Conservation (phyloP, 2,888 invertebrate genomes). For the Apocheima hispidaria region DNA sequence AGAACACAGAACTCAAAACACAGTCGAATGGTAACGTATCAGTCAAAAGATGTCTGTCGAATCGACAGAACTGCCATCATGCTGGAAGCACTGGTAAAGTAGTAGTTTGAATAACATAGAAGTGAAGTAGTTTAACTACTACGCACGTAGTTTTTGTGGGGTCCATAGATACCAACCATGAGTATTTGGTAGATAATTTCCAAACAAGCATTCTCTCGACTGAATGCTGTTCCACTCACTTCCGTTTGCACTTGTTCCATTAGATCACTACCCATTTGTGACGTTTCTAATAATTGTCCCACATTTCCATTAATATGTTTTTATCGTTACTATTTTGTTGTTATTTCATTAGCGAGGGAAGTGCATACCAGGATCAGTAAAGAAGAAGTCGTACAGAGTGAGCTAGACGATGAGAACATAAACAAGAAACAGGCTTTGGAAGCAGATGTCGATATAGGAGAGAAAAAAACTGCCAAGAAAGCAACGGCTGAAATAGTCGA, state of each 20-base stretch:
- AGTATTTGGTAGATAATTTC: constrained; percentile 62
- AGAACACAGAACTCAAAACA: constrained; percentile 37
- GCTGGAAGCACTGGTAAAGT: constrained; percentile 65
- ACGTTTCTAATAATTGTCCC: constrained; percentile 63
- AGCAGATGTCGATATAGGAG: constrained; percentile 52
- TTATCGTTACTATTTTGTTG: constrained; percentile 46
- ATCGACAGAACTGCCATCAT: constrained; percentile 48
- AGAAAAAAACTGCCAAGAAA: constrained; percentile 59
- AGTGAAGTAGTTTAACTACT: constrained; percentile 62
- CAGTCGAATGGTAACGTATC: constrained; percentile 56
- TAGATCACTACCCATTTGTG: constrained; percentile 61
- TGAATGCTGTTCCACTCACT: constrained; percentile 64
- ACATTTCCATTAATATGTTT: constrained; percentile 51
- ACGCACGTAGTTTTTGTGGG: constrained; percentile 75
- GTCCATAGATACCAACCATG: constrained; percentile 68
- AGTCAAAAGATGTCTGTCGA: constrained; percentile 43
- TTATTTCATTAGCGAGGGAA: constrained; percentile 80
- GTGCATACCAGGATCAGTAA: constrained; percentile 80
- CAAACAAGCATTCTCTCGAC: constrained; percentile 76
- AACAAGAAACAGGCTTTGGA: constrained; percentile 59
- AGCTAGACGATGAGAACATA: constrained; percentile 74
- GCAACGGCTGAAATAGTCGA: constrained; percentile 57
- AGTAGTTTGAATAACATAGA: constrained; percentile 70
- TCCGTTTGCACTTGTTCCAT: constrained; percentile 28
- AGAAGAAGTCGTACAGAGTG: constrained; percentile 79